Evolutionary conservation across 2,888 invertebrate genomes (phyloP), one percentile per base, ranked within the genome.

Genomic region (Apodemia duryi): DNA sequence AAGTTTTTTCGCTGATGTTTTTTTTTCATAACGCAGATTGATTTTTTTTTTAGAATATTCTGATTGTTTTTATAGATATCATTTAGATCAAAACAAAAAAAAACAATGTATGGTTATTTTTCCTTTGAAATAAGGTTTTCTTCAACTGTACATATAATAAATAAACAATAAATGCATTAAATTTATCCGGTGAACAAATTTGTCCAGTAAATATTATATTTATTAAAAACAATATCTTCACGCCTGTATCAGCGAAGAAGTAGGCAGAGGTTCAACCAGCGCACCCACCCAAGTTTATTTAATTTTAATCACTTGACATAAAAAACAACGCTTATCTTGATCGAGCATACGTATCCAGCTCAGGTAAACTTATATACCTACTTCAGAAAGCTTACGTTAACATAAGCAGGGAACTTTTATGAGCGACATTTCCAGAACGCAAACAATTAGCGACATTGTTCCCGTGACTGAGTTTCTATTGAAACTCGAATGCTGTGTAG

Each of bases 311-410:
- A 80, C 73, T 75, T 1, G 72, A 77, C 74, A 80, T 79, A 84
- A 82, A 81, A 86, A 88, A 88, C 84, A 85, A 77, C 78, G 82
- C 82, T 88, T 88, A 89, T 88, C 86, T 84, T 73, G 77, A 76
- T 73, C 75, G 75, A 38, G 38, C 38, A 38, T 7, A 38, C 38
- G 6, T 38, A 38, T 38, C 38, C 38, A 79, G 81, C 81, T 80
- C 79, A 81, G 78, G 76, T 76, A 76, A 78, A 84, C 83, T 79
- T 86, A 82, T 81, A 83, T 79, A 84, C 21, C 21, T 21, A 21
- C 86, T 74, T 72, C 77, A 79, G 74, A 77, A 79, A 80, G 83
- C 78, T 79, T 76, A 71, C 69, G 60, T 68, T 49, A 49, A 49
- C 49, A 49, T 49, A n/a, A 49, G 49, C 49, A 64, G 69, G 73